Conservation (phyloP, 1,140 invertebrate genomes). For the Magallana gigas region DNA sequence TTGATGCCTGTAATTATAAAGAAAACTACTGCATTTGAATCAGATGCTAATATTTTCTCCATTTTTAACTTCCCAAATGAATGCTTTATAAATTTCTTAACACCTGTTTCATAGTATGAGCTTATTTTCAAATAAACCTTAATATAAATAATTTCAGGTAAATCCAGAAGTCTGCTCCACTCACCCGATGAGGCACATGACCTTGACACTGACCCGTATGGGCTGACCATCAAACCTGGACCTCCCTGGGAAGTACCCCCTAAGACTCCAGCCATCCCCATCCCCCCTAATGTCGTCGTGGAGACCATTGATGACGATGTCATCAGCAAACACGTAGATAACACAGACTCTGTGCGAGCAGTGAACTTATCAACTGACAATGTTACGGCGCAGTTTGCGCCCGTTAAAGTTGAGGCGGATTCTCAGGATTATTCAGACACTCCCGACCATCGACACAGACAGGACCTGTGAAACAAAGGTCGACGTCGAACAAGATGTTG, state of each 20-base stretch:
- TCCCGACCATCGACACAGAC: not conserved
- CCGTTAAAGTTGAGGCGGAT: not conserved
- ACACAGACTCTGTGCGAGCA: not conserved
- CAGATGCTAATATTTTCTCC: too few relatives aligned
- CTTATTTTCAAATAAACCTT: too few relatives aligned
- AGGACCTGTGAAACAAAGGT: not conserved
- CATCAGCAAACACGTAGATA: not conserved
- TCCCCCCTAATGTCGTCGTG: constrained; percentile 45
- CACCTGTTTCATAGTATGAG: too few relatives aligned
- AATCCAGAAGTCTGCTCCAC: constrained; percentile 68
- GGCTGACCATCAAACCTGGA: constrained; percentile 63
- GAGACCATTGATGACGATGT: constrained; percentile 45
- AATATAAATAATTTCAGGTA: constrained; percentile 55
- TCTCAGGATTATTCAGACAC: not conserved
- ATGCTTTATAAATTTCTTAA: too few relatives aligned
- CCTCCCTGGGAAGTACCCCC: constrained; percentile 66
- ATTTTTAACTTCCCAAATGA: too few relatives aligned
- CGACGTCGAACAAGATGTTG: too few relatives aligned
- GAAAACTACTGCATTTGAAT: too few relatives aligned
- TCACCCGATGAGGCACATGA: constrained; percentile 50
- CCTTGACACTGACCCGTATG: constrained; percentile 67
- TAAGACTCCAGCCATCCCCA: constrained; percentile 57
- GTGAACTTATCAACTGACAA: not conserved
- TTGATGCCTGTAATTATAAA: too few relatives aligned
- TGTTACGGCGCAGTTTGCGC: not conserved